Evolutionary conservation across 2,888 invertebrate genomes (phyloP), one percentile per base, ranked within the genome.

Genomic region (Panorpa germanica): DNA sequence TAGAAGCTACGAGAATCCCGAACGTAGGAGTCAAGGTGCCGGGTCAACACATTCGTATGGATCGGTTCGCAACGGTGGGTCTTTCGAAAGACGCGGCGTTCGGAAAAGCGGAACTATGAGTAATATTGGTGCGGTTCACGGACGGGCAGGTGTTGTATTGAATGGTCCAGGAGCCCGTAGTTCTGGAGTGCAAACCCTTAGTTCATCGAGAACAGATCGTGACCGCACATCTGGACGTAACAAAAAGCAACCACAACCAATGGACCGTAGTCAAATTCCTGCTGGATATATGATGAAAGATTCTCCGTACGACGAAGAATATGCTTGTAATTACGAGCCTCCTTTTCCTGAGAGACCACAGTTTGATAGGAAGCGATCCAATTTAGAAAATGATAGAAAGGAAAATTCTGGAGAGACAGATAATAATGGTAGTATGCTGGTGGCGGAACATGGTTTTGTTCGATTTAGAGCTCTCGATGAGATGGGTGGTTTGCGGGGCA

Each of bases 381-480:
- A n/a, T n/a, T n/a, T n/a, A n/a, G n/a, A n/a, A n/a, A n/a, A n/a
- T n/a, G n/a, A n/a, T n/a, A n/a, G n/a, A n/a, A n/a, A n/a, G n/a
- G n/a, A n/a, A n/a, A n/a, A n/a, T n/a, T n/a, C n/a, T 4, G 50
- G 55, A 42, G 59, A 66, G 44, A 47, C 58, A 43, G 60, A 64
- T 38, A 60, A 65, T 27, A 61, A 64, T 41, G 50, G 59, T 34
- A 70, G 82, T 40, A 83, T 86, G 81, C 57, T 86, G 37, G 82
- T 85, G n/a, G 78, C 82, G 36, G 86, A 88, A 47, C 80, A 85
- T 46, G 85, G 86, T 4, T 83, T 86, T 52, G 75, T 86, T 9
- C 61, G 88, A 40, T 85, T 86, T 55, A 65, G 82, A 37, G 72
- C 76, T 10, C 57, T 81, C 40, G 76, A 66, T 57, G 61, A 62